Percentiles rank a stretch among this genome's conserved stretches.
phyloP scores from a whole-genome alignment of 2,797 vertebrate genomes.

The Chanos chanos region DNA sequence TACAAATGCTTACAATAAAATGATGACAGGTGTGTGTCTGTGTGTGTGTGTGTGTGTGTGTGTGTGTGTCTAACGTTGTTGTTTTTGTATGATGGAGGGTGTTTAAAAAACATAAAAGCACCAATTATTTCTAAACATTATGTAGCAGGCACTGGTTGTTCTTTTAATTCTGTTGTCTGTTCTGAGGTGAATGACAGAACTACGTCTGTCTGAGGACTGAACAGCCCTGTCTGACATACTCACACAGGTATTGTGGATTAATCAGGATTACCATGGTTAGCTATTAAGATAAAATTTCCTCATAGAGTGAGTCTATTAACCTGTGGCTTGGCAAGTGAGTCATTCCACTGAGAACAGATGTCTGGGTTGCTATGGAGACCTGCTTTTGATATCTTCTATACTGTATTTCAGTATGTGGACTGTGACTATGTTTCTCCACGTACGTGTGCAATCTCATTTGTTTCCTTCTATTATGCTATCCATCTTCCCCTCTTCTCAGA shows the following conservation, averaged over 20 bases:
- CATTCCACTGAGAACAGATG: background rate
- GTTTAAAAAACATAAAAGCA: too few relatives aligned
- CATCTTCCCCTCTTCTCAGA: slow-evolving; percentile 43
- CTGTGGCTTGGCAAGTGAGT: slow-evolving; percentile 20
- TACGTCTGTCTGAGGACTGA: slow-evolving; percentile 9
- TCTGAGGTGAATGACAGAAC: slow-evolving; percentile 14
- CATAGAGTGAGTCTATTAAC: slow-evolving; percentile 6
- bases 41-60: too few relatives aligned
- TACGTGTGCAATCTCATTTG: slow-evolving; percentile 2
- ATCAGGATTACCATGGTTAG: background rate
- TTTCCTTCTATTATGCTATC: slow-evolving; percentile 26
- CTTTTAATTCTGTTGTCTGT: background rate
- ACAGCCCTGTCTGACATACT: slow-evolving; percentile 17
- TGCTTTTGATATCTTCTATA: slow-evolving; percentile 3
- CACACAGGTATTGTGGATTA: slow-evolving; percentile 5
- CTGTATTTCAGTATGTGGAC: slow-evolving; percentile 14
- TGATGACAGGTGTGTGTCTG: too few relatives aligned
- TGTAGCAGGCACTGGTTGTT: too few relatives aligned
- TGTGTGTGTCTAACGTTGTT: too few relatives aligned
- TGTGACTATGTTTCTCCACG: background rate
- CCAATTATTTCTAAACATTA: too few relatives aligned
- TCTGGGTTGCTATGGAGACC: slow-evolving; percentile 39
- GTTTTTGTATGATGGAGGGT: too few relatives aligned
- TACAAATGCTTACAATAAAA: too few relatives aligned
- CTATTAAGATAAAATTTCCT: slow-evolving; percentile 22